Evolutionary conservation across 2,113 vertebrate species (phyloP).

Genomic region (Pongo pygmaeus): DNA sequence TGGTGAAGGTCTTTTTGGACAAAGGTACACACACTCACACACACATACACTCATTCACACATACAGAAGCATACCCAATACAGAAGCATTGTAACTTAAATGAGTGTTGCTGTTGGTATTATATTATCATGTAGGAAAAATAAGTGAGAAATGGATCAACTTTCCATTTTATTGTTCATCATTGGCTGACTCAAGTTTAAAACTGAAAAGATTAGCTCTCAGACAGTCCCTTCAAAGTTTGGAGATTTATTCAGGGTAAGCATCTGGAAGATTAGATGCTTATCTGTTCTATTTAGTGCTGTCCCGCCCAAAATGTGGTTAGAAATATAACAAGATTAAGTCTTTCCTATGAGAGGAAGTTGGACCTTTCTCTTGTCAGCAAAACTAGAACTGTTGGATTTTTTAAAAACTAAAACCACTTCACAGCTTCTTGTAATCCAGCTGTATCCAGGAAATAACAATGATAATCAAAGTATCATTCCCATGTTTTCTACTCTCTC

Average conservation of each 20-base stretch:
- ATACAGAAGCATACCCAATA: not conserved
- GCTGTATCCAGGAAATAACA: not conserved
- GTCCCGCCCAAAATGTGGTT: slow-evolving; percentile 28
- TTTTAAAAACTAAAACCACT: slow-evolving; percentile 2
- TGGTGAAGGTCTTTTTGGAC: not conserved
- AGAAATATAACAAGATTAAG: slow-evolving; percentile 59
- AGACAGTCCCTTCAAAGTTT: slow-evolving; percentile 48
- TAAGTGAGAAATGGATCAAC: not conserved
- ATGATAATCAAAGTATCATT: slow-evolving; percentile 19
- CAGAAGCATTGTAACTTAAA: not conserved
- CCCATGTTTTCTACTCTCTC: not conserved
- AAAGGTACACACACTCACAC: not conserved
- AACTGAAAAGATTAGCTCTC: slow-evolving; percentile 50
- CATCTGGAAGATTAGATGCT: slow-evolving; percentile 44
- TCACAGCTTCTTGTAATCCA: slow-evolving; percentile 37
- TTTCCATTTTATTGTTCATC: slow-evolving; percentile 31
- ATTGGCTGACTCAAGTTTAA: not conserved
- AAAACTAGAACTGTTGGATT: slow-evolving; percentile 27
- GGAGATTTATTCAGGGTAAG: slow-evolving; percentile 63
- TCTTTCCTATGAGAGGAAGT: slow-evolving; percentile 29
- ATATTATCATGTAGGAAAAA: not conserved
- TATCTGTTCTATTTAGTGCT: slow-evolving; percentile 13
- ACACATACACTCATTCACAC: not conserved
- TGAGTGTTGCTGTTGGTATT: not conserved
- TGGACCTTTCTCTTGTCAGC: slow-evolving; percentile 47